A percentile compares a stretch with the other conserved stretches of the same genome.
phyloP scores from a whole-genome alignment of 2,797 vertebrate genomes.

The Sphenodon punctatus region DNA sequence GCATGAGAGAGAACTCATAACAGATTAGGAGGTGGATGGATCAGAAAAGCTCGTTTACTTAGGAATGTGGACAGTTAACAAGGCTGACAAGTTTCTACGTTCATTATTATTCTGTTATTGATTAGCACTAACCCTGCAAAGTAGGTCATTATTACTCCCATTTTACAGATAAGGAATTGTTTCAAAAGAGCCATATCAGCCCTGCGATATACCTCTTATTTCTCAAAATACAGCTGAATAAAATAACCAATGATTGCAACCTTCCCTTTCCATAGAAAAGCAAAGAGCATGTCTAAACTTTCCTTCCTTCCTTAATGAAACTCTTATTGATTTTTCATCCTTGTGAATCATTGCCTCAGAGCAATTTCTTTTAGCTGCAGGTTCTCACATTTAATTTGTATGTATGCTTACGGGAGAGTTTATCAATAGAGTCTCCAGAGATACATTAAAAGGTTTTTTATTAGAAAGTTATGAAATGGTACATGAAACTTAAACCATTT shows the following conservation, averaged over 20 bases:
- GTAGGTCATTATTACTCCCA: too few relatives aligned
- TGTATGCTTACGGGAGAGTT: slow-evolving; percentile 74
- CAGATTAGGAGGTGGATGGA: background rate
- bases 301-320: slow-evolving; percentile 83
- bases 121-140: too few relatives aligned
- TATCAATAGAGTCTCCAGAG: slow-evolving; percentile 70
- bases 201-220: slow-evolving; percentile 37
- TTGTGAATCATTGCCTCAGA: slow-evolving; percentile 82
- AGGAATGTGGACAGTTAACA: background rate
- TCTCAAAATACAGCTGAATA: slow-evolving; percentile 51
- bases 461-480: slow-evolving; percentile 61
- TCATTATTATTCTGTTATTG: too few relatives aligned
- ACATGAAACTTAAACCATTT: slow-evolving; percentile 53
- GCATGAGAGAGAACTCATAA: background rate
- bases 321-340: slow-evolving; percentile 86
- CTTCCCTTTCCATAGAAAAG: slow-evolving; percentile 56
- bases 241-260: slow-evolving; percentile 58
- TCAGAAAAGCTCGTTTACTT: background rate
- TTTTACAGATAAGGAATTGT: background rate
- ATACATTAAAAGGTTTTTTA: slow-evolving; percentile 52
- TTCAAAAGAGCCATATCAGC: slow-evolving; percentile 6
- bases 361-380: slow-evolving; percentile 76
- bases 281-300: slow-evolving; percentile 69
- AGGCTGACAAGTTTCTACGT: background rate
- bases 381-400: slow-evolving; percentile 85